phyloP scores from a whole-genome alignment of 2,888 invertebrate genomes.

The Gibbula magus region DNA sequence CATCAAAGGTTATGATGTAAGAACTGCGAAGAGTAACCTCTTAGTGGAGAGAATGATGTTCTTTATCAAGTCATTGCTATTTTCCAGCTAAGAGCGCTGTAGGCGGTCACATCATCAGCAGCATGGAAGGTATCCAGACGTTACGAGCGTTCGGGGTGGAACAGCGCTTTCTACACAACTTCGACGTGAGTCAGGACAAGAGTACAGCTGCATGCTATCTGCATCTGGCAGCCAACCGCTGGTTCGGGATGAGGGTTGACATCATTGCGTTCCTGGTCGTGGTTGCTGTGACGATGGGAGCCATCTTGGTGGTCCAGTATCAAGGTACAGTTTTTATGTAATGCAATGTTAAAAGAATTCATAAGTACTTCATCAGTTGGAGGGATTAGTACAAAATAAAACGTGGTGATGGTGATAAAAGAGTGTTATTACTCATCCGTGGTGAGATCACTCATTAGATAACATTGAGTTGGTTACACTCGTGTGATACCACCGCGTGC shows the following conservation, averaged over 20 bases:
- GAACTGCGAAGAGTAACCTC: too few species aligned
- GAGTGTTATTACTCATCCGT: too few species aligned
- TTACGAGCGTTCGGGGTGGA: constrained; percentile 52
- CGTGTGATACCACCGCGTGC: too few species aligned
- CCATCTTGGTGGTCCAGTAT: constrained; percentile 46
- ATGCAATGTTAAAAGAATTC: background rate
- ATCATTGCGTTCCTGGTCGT: constrained; percentile 50
- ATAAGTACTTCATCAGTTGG: too few species aligned
- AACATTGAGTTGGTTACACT: too few species aligned
- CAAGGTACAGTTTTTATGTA: constrained; percentile 34
- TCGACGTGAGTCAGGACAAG: constrained; percentile 74
- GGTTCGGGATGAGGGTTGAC: constrained; percentile 61
- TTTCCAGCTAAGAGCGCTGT: constrained; percentile 55
- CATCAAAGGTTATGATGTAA: too few species aligned
- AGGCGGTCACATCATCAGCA: constrained; percentile 58
- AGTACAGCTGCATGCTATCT: constrained; percentile 62
- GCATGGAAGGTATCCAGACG: constrained; percentile 56
- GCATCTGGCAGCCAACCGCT: constrained; percentile 54
- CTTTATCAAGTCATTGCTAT: too few species aligned
- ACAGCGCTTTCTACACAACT: constrained; percentile 55
- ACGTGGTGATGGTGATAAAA: too few species aligned
- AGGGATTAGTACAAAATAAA: too few species aligned
- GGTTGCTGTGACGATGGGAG: constrained; percentile 40
- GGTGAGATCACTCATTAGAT: too few species aligned
- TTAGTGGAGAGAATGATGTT: too few species aligned